Conservation (phyloP, 92 coral and sea anemone species). For the Porites cylindrica region DNA sequence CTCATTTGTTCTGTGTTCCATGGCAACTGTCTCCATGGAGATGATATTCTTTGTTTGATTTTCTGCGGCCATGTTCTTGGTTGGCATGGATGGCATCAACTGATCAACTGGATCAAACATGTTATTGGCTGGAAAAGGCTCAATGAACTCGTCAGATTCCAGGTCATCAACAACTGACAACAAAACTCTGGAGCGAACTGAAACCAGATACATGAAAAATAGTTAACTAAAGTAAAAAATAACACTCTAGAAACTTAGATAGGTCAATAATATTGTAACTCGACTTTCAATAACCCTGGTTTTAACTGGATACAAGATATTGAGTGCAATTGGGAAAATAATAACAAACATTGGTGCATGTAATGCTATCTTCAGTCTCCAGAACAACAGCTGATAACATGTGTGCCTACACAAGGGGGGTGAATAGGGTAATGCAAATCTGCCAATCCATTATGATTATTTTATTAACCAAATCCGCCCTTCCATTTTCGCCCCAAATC, state of each 20-base stretch:
- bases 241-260: not conserved
- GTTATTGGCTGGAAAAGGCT: conserved; percentile 68
- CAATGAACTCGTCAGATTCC: conserved; percentile 78
- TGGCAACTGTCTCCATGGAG: conserved; percentile 79
- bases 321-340: too few relatives aligned
- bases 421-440: too few relatives aligned
- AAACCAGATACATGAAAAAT: not conserved
- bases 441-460: too few relatives aligned
- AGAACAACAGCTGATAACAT: too few relatives aligned
- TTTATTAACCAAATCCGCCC: too few relatives aligned
- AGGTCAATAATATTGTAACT: too few relatives aligned
- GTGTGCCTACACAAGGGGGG: too few relatives aligned
- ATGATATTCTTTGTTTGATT: conserved; percentile 79
- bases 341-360: too few relatives aligned
- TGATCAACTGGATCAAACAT: conserved; percentile 80
- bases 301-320: too few relatives aligned
- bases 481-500: too few relatives aligned
- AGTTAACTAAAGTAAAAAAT: not conserved
- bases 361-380: too few relatives aligned
- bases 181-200: conserved; percentile 91
- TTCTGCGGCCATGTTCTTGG: conserved; percentile 64
- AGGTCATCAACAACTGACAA: conserved; percentile 85
- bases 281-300: too few relatives aligned
- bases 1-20: conserved; percentile 64
- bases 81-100: conserved; percentile 78